A percentile compares a stretch with the other conserved stretches of the same genome.
Conservation (phyloP, 2,797 vertebrate species). For the Dryobates pubescens region DNA sequence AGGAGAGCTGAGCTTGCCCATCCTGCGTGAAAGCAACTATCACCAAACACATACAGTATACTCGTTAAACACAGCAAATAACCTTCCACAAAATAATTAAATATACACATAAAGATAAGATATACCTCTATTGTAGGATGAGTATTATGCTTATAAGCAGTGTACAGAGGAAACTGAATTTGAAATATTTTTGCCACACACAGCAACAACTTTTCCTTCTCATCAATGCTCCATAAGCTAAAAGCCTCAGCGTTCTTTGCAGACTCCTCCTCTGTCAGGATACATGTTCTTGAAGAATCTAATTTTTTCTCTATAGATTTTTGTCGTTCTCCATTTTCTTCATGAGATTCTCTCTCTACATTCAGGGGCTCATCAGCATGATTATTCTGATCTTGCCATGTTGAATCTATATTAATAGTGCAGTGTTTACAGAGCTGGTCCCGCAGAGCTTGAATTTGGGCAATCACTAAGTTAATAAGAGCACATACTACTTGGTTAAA, state of each 20-base stretch:
- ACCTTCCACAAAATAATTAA: background rate
- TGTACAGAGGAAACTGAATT: slow-evolving; percentile 98
- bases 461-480: slow-evolving; percentile 98
- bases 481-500: slow-evolving; percentile 99
- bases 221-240: slow-evolving; percentile 93
- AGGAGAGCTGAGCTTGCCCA: background rate
- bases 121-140: slow-evolving; percentile 97
- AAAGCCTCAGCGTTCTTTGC: slow-evolving; percentile 84
- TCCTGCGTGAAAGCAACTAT: background rate
- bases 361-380: slow-evolving; percentile 89
- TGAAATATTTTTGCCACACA: slow-evolving; percentile 99
- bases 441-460: slow-evolving; percentile 94
- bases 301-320: slow-evolving; percentile 80
- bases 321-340: slow-evolving; percentile 80
- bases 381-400: slow-evolving; percentile 82
- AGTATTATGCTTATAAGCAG: slow-evolving; percentile 98
- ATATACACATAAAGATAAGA: background rate
- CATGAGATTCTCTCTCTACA: slow-evolving; percentile 90
- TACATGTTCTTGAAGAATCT: slow-evolving; percentile 71
- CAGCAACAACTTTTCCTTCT: slow-evolving; percentile 95
- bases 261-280: slow-evolving; percentile 77
- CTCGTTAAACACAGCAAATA: background rate
- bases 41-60: background rate
- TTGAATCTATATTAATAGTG: slow-evolving; percentile 79
- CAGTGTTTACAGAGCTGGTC: slow-evolving; percentile 92